A percentile compares a stretch with the other conserved stretches of the same genome.
These are phyloP conservation scores for Parotocinclus haroldoi DNA, from an alignment of 2,797 vertebrate species.

Conservation along the genomic window DNA sequence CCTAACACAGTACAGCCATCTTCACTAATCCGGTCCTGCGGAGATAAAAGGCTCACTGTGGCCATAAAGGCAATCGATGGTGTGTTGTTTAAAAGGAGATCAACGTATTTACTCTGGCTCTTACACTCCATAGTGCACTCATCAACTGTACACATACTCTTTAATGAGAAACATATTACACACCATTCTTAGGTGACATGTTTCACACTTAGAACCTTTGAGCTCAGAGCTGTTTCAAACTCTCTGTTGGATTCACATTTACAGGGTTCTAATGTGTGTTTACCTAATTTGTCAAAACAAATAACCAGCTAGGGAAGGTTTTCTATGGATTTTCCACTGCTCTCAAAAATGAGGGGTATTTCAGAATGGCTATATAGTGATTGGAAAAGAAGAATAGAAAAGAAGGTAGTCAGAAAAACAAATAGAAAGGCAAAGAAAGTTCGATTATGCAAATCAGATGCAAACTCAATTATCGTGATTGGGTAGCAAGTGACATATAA, in stretches of 20 bases:
- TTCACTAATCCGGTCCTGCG: slow-evolving; percentile 70
- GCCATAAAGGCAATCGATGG: slow-evolving; percentile 70
- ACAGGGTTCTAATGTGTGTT: slow-evolving; percentile 25
- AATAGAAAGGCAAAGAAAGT: no score
- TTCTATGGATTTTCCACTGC: no score
- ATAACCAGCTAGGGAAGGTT: background rate
- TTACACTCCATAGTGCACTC: slow-evolving; percentile 23
- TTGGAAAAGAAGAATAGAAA: no score
- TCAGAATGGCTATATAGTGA: no score
- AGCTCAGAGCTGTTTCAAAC: slow-evolving; percentile 3
- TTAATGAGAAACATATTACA: slow-evolving; percentile 19
- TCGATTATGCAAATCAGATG: no score
- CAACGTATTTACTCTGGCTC: slow-evolving; percentile 69
- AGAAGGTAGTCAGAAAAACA: no score
- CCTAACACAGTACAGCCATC: slow-evolving; percentile 62
- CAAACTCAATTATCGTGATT: no score
- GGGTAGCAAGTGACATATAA: no score
- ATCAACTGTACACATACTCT: slow-evolving; percentile 29
- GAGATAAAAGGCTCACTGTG: slow-evolving; percentile 64
- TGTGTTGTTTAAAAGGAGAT: slow-evolving; percentile 67
- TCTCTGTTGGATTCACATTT: slow-evolving; percentile 14
- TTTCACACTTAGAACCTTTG: slow-evolving; percentile 39
- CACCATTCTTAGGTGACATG: slow-evolving; percentile 4
- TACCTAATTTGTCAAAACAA: slow-evolving; percentile 25
- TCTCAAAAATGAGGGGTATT: no score